A percentile compares a stretch with the other conserved stretches of the same genome.
These are phyloP conservation scores for Mustela erminea DNA, from an alignment of 2,797 vertebrate species.

Conservation along the genomic window DNA sequence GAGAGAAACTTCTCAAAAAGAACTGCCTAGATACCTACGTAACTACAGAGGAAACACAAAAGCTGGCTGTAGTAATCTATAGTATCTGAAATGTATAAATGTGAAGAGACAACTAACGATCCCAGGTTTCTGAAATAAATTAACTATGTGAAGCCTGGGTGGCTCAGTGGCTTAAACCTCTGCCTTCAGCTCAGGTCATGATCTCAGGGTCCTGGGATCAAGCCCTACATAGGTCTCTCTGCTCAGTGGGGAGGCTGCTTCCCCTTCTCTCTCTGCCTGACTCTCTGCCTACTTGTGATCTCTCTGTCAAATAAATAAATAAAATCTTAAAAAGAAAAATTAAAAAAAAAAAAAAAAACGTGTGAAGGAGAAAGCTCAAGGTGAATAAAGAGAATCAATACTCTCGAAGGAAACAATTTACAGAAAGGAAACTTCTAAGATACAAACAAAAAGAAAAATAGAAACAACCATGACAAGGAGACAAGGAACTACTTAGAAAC, in stretches of 20 bases:
- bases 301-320: too few species aligned
- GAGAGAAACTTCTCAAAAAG: conserved; percentile 1
- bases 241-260: too few species aligned
- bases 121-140: conserved; percentile 34
- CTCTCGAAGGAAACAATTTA: neutral
- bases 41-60: neutral
- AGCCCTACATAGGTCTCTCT: too few species aligned
- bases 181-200: too few species aligned
- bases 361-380: neutral
- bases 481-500: neutral
- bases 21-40: neutral
- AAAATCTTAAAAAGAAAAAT: too few species aligned
- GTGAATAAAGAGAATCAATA: conserved; percentile 3
- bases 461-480: neutral
- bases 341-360: too few species aligned
- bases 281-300: too few species aligned
- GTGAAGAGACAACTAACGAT: neutral
- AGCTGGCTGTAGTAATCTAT: neutral
- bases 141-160: neutral
- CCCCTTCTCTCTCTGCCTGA: too few species aligned
- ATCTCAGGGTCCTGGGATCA: too few species aligned
- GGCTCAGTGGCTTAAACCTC: too few species aligned
- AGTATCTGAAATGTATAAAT: neutral
- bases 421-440: conserved; percentile 11
- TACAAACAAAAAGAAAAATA: neutral